Evolutionary conservation across 1,140 invertebrate genomes (phyloP), one percentile per base, ranked within the genome.

Genomic region (Cydia amplana): DNA sequence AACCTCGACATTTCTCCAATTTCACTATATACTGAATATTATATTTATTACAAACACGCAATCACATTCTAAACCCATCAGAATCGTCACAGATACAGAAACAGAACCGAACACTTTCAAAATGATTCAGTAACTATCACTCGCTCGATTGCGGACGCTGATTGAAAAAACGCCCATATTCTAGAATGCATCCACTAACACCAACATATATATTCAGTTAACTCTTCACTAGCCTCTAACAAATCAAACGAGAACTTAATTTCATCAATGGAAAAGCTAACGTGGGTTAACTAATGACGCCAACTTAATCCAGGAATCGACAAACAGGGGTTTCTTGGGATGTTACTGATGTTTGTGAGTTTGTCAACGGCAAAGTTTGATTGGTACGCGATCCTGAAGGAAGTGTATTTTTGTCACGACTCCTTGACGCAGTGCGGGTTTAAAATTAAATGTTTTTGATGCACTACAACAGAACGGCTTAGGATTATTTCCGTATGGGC

Each of bases 391-490:
- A 76, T 83, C 82, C 77, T 81, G 78, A 77, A 83, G 82, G 82
- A 83, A 83, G 80, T 81, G 77, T 88, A 88, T 88, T 88, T 87
- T 81, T 81, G 85, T 85, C 83, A 74, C 80, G 76, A 78, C 83
- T 85, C 79, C 83, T 85, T 76, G 77, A 73, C 74, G 77, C 81
- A 60, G 72, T 76, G 75, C 80, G 83, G 84, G 85, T 86, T 40
- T 87, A 86, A 86, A 84, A 86, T 85, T 87, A 85, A 83, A 83
- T 82, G 84, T 87, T 87, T 87, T 87, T 83, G 83, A 86, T 85
- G 80, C 82, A 81, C 82, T 82, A 81, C 80, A 80, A 78, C 81
- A 60, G n/a, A 80, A 78, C 80, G 60, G 32, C 32, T 65, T 43
- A 16, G 51, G 73, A 74, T 60, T 74, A 74, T 74, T 74, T 74